phyloP scores from a whole-genome alignment of 2,888 invertebrate genomes.

The Stictocephala bisonia region DNA sequence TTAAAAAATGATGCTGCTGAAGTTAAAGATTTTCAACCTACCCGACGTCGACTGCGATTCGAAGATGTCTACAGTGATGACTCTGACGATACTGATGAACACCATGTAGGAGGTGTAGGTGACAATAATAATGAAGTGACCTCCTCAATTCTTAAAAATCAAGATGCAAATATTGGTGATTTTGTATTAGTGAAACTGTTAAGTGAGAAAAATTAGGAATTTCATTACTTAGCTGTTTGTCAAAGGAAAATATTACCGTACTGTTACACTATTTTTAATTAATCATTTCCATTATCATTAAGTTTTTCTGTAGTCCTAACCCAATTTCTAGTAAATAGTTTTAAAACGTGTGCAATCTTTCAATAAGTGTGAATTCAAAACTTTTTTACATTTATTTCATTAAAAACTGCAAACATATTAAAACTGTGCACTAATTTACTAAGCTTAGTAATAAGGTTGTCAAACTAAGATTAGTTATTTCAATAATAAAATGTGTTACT shows the following conservation, averaged over 20 bases:
- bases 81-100: neutral
- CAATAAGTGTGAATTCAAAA: no score
- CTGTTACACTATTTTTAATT: no score
- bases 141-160: neutral
- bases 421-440: no score
- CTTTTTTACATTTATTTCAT: no score
- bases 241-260: constrained; percentile 3
- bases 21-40: neutral
- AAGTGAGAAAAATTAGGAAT: neutral
- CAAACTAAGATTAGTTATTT: no score
- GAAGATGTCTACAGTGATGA: constrained; percentile 13
- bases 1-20: neutral
- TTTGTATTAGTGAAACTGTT: constrained; percentile 4
- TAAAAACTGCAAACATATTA: no score
- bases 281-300: no score
- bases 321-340: no score
- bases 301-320: no score
- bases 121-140: neutral
- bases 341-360: no score
- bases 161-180: constrained; percentile 1
- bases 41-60: constrained; percentile 1
- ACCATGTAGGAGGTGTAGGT: neutral
- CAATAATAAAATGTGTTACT: no score
- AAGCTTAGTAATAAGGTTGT: no score
- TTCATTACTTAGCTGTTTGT: constrained; percentile 12